phyloP scores from a whole-genome alignment of 2,888 invertebrate genomes.

The Eristalinus aeneus region DNA sequence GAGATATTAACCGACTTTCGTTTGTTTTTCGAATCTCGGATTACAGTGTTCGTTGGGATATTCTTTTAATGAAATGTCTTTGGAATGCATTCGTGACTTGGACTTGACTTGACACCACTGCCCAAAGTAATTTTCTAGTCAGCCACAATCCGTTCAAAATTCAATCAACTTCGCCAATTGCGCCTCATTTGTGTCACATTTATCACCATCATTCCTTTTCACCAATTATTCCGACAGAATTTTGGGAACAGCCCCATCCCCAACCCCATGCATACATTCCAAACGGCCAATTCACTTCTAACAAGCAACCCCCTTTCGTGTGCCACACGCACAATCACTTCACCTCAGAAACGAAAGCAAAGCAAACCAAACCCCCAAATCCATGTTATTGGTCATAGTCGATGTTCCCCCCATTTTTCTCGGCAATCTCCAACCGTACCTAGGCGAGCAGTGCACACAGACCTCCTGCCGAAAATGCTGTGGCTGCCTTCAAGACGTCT shows the following conservation, averaged over 20 bases:
- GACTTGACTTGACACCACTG: too few relatives aligned
- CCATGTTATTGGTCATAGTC: slow-evolving; percentile 58
- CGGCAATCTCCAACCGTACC: slow-evolving; percentile 7
- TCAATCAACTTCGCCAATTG: too few relatives aligned
- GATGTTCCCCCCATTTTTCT: slow-evolving; percentile 28
- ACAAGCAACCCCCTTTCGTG: not conserved
- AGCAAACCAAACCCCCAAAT: slow-evolving; percentile 62
- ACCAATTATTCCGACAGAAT: not conserved
- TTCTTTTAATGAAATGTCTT: too few relatives aligned
- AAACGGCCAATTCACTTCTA: not conserved
- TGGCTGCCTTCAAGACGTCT: slow-evolving; percentile 70
- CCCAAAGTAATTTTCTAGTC: too few relatives aligned
- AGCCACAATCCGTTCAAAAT: too few relatives aligned
- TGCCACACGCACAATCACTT: slow-evolving; percentile 29
- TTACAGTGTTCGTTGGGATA: too few relatives aligned
- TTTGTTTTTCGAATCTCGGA: too few relatives aligned
- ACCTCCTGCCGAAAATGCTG: slow-evolving; percentile 50
- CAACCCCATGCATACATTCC: not conserved
- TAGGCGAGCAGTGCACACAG: not conserved
- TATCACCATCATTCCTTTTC: too few relatives aligned
- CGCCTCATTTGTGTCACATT: too few relatives aligned
- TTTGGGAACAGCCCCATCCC: not conserved
- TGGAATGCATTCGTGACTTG: too few relatives aligned
- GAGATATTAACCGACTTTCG: too few relatives aligned
- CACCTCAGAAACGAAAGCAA: slow-evolving; percentile 18